A percentile compares a stretch with the other conserved stretches of the same genome.
Conservation (phyloP, 2,888 invertebrate genomes). For the Drosophila quasianomalipes region DNA sequence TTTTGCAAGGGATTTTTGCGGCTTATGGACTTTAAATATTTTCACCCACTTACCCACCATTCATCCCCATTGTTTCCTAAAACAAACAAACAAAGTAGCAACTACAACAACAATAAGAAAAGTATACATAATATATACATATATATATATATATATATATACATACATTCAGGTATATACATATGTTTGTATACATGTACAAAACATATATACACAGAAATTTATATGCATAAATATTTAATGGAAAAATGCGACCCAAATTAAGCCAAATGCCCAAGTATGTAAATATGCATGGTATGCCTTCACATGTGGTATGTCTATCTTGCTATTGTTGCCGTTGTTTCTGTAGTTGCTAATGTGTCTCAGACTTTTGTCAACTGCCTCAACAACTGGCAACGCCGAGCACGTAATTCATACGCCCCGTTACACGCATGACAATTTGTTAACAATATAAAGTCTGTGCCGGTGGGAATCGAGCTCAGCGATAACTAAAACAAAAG, state of each 20-base stretch:
- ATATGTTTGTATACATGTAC: neutral
- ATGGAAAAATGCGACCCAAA: slow-evolving; percentile 3
- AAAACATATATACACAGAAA: neutral
- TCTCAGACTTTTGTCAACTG: neutral
- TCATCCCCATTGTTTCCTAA: neutral
- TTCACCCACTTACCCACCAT: slow-evolving; percentile 12
- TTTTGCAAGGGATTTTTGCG: slow-evolving; percentile 62
- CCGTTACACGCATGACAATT: slow-evolving; percentile 3
- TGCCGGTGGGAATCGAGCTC: neutral
- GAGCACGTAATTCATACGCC: neutral
- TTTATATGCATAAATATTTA: slow-evolving; percentile 4
- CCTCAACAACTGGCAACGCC: neutral
- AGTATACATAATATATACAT: slow-evolving; percentile 4
- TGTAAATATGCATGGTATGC: slow-evolving; percentile 2
- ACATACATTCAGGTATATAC: neutral
- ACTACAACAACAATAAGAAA: slow-evolving; percentile 9
- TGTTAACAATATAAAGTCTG: neutral
- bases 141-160: neutral
- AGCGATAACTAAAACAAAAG: neutral
- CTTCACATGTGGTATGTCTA: neutral
- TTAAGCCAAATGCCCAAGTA: slow-evolving; percentile 7
- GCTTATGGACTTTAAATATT: slow-evolving; percentile 76
- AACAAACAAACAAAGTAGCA: slow-evolving; percentile 16
- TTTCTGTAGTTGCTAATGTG: neutral
- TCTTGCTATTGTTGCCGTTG: neutral